Evolutionary conservation across 1,140 invertebrate species (phyloP), one percentile per base, ranked within the genome.

Genomic region (Diprion similis): DNA sequence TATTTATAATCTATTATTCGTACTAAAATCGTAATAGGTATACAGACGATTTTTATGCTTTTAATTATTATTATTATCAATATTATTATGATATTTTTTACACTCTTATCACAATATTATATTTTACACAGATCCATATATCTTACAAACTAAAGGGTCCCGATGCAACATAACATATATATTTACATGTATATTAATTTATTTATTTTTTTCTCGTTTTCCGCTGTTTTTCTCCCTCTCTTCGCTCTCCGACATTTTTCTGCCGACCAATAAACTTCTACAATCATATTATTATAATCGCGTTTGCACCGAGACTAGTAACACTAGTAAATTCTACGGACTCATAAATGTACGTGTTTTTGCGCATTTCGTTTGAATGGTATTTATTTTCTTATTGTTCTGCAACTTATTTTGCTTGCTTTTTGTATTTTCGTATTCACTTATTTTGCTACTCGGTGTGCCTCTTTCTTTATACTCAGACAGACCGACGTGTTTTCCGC

Each of bases 41-140:
- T 59, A 59, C 51, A 59, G 74, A 75, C 76, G 74, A 77, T 73
- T 72, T 71, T 68, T 75, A 68, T 24, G 75, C 69, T 24, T 77
- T 74, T 72, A 59, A 76, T 74, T 71, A 47, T 71, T 68, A 45
- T 66, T 76, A 37, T 37, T 37, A 37, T 37, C 0, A 37, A 37
- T 37, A 37, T 37, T 37, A 6, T 37, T 37, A 37, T 37, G 24
- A 37, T 59, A 59, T 59, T 59, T 59, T 85, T 84, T 85, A 85
- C 83, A 86, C 78, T 83, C 85, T 85, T 86, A 86, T 85, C 85
- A 86, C 85, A 85, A 85, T 81, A 84, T 85, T 77, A 80, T 85
- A 84, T 84, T 84, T 84, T 85, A 85, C 83, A 85, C 83, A 84
- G 80, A 85, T 84, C 81, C 83, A 84, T 78, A 84, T 81, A 78